These are phyloP conservation scores for Imbricaverruca yamaguchii DNA, from an alignment of 2,888 invertebrate species.

Conservation along the genomic window DNA sequence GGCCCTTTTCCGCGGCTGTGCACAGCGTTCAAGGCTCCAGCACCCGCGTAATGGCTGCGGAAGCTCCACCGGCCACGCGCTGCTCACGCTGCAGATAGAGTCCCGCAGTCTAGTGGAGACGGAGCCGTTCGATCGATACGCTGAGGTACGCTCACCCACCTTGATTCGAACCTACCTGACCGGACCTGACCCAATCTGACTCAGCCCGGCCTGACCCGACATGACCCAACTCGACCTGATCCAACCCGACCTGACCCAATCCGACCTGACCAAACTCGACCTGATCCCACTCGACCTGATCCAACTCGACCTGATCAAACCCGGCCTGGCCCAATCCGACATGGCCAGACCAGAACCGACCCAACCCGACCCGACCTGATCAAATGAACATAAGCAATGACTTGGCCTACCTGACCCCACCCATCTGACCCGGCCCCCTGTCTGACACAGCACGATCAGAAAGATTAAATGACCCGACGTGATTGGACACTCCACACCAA, in stretches of 20 bases:
- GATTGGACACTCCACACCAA: no score
- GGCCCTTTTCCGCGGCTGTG: constrained; percentile 22
- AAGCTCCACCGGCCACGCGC: constrained; percentile 12
- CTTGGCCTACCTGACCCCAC: no score
- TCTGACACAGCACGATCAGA: no score
- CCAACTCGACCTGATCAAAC: background rate
- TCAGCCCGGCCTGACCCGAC: constrained; percentile 33
- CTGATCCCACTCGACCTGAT: constrained; percentile 31
- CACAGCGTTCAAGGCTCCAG: background rate
- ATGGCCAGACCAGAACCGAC: background rate
- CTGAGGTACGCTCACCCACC: background rate
- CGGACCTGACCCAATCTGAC: constrained; percentile 34
- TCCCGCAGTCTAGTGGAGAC: constrained; percentile 18
- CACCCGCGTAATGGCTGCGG: constrained; percentile 18
- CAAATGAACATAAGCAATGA: no score
- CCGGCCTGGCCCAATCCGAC: background rate
- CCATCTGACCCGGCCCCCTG: no score
- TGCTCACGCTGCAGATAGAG: background rate
- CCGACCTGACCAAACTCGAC: constrained; percentile 31
- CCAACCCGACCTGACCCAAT: constrained; percentile 32
- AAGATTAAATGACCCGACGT: no score
- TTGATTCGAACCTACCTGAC: constrained; percentile 24
- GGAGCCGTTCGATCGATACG: constrained; percentile 3
- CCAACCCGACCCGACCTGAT: no score
- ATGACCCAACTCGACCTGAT: constrained; percentile 28